Evolutionary conservation across 1,140 invertebrate genomes (phyloP).

Genomic region (Apis cerana): DNA sequence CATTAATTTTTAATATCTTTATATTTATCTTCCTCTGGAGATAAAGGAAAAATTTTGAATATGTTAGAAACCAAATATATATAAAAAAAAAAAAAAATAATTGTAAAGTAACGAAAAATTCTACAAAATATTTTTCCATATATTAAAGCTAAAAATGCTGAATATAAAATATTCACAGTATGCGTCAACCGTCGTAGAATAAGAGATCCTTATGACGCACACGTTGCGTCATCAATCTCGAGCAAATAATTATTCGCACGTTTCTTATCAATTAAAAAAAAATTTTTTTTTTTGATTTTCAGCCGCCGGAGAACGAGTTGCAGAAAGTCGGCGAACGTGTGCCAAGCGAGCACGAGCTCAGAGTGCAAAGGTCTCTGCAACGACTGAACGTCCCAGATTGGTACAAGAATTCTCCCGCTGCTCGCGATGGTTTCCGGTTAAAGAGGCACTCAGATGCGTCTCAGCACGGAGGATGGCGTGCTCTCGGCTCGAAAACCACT

Average conservation of each 20-base stretch:
- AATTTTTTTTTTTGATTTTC: conserved; percentile 46
- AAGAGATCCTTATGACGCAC: too few relatives aligned
- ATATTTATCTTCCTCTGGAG: too few relatives aligned
- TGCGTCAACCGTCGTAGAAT: too few relatives aligned
- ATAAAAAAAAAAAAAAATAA: too few relatives aligned
- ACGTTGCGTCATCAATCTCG: too few relatives aligned
- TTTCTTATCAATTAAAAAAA: neutral
- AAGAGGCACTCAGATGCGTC: conserved; percentile 86
- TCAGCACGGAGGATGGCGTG: conserved; percentile 85
- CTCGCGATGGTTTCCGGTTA: conserved; percentile 85
- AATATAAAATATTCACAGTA: too few relatives aligned
- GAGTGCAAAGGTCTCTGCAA: conserved; percentile 94
- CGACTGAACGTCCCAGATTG: conserved; percentile 97
- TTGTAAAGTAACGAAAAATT: too few relatives aligned
- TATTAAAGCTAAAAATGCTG: too few relatives aligned
- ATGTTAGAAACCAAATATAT: too few relatives aligned
- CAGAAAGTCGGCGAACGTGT: conserved; percentile 90
- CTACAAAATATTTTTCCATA: too few relatives aligned
- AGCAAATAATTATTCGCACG: neutral
- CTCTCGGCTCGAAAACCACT: conserved; percentile 89
- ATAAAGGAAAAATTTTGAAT: too few relatives aligned
- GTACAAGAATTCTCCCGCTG: conserved; percentile 92
- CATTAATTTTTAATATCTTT: too few relatives aligned
- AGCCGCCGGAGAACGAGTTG: conserved; percentile 96
- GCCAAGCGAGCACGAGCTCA: conserved; percentile 94